Conservation (phyloP, 2,113 vertebrate species). For the Ginglymostoma cirratum region DNA sequence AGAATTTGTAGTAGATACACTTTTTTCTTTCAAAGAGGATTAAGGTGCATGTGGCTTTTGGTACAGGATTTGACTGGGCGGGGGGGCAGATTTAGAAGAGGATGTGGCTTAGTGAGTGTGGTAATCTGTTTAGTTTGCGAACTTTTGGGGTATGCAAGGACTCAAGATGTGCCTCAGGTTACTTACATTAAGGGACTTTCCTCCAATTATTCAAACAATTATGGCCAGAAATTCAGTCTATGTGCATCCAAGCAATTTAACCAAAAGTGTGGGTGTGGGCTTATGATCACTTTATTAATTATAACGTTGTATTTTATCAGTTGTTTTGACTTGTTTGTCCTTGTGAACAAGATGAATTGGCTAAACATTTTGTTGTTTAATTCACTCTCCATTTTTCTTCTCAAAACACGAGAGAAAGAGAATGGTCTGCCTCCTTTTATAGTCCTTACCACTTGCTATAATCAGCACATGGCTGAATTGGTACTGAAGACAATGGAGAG, state of each 20-base stretch:
- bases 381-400: neutral
- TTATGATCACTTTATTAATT: neutral
- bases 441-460: neutral
- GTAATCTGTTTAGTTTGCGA: neutral
- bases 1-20: neutral
- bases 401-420: neutral
- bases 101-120: neutral
- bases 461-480: neutral
- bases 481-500: neutral
- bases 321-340: neutral
- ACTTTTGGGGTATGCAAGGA: neutral
- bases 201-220: neutral
- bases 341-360: neutral
- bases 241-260: neutral
- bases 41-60: neutral
- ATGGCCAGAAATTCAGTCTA: neutral
- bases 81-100: no score
- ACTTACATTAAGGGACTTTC: neutral
- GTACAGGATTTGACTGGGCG: neutral
- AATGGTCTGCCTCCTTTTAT: neutral
- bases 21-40: neutral
- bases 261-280: neutral
- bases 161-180: neutral
- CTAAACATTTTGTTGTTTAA: neutral
- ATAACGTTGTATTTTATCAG: neutral